Evolutionary conservation across 2,888 invertebrate genomes (phyloP).

Genomic region (Dasypolia templi): DNA sequence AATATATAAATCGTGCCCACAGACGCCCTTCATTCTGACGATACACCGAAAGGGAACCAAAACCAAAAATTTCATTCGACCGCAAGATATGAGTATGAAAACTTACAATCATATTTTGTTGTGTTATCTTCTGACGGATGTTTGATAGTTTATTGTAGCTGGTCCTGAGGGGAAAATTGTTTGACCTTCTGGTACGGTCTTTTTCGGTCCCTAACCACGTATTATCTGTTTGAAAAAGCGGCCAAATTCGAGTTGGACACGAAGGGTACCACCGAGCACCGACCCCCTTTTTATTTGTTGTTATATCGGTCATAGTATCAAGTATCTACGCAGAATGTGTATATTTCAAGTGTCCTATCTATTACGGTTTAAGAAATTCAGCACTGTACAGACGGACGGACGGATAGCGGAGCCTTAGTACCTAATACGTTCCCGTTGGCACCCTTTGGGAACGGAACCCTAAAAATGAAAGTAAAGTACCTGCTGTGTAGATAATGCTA

Average conservation of each 20-base stretch:
- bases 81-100: conserved; percentile 46
- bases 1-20: conserved; percentile 78
- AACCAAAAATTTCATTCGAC: conserved; percentile 52
- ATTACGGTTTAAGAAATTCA: too few species aligned
- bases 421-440: too few species aligned
- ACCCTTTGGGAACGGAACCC: too few species aligned
- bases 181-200: not conserved
- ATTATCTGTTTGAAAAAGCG: not conserved
- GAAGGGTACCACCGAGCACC: too few species aligned
- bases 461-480: not conserved
- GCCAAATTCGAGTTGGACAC: too few species aligned
- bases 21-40: conserved; percentile 64
- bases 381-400: too few species aligned
- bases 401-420: too few species aligned
- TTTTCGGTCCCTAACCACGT: not conserved
- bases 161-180: not conserved
- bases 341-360: too few species aligned
- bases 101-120: conserved; percentile 41
- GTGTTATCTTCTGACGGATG: conserved; percentile 22
- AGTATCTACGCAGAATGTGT: too few species aligned
- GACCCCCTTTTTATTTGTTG: too few species aligned
- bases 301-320: too few species aligned
- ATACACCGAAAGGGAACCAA: conserved; percentile 49
- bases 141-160: conserved; percentile 16
- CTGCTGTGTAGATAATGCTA: not conserved